Evolutionary conservation across 2,888 invertebrate species (phyloP).

Genomic region (Listrodromus nycthemerus): DNA sequence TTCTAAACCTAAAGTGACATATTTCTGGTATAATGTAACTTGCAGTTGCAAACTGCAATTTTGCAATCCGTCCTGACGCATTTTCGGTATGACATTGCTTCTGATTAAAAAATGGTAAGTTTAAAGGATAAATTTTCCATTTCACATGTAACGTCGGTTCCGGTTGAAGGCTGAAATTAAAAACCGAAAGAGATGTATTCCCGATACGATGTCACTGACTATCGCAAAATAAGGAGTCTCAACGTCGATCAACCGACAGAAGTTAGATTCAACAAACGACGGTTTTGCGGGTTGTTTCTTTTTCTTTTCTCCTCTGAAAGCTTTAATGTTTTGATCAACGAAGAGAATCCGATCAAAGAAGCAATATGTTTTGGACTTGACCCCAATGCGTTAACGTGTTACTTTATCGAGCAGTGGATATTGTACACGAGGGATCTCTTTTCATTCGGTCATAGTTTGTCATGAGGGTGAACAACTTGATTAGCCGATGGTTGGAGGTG

Average conservation of each 20-base stretch:
- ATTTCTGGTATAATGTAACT: no score
- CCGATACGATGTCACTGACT: background rate
- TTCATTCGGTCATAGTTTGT: background rate
- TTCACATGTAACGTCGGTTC: background rate
- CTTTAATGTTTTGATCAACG: conserved; percentile 11
- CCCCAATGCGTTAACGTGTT: conserved; percentile 33
- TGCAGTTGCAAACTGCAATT: no score
- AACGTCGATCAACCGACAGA: background rate
- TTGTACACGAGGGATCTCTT: background rate
- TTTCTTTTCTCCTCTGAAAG: background rate
- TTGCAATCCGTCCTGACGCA: no score
- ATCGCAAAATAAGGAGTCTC: background rate
- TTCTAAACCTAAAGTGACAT: no score
- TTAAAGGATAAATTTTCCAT: no score
- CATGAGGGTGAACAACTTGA: conserved; percentile 16
- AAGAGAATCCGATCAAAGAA: conserved; percentile 26
- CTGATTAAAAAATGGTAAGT: no score
- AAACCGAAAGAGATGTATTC: background rate
- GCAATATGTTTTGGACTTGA: conserved; percentile 32
- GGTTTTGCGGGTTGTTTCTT: background rate
- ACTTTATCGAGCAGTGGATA: background rate
- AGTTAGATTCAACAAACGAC: background rate
- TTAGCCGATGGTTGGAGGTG: conserved; percentile 33
- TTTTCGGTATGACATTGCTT: no score
- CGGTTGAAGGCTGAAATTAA: background rate